A percentile compares a stretch with the other conserved stretches of the same genome.
Conservation (phyloP, 2,113 vertebrate species). For the Cynocephalus volans region DNA sequence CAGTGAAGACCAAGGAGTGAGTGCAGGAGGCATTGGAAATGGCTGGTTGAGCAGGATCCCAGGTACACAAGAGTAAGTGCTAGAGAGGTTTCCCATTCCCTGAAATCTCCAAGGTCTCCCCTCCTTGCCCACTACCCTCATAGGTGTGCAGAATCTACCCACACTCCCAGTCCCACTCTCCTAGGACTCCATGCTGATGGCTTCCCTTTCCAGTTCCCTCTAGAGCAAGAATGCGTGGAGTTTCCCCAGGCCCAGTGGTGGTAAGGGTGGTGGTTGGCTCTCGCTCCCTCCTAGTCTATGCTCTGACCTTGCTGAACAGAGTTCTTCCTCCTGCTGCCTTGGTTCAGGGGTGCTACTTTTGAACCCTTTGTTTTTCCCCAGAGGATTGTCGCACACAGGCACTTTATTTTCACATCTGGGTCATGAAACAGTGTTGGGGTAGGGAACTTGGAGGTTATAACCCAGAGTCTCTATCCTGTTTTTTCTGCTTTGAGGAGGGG, state of each 20-base stretch:
- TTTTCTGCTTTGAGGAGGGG: neutral
- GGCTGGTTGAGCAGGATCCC: accelerated
- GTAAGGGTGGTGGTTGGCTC: neutral
- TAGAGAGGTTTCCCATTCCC: neutral
- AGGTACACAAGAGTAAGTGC: neutral
- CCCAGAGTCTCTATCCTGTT: neutral
- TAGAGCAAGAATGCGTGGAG: neutral
- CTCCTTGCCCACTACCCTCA: neutral
- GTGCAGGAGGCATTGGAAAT: neutral
- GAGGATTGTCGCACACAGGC: neutral
- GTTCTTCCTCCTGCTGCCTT: neutral
- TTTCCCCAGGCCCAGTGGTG: neutral
- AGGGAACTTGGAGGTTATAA: neutral
- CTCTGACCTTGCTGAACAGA: neutral
- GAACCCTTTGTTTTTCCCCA: accelerated
- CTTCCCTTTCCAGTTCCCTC: neutral
- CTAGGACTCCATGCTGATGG: neutral
- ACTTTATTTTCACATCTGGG: neutral
- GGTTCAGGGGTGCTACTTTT: neutral
- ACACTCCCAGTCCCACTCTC: accelerated
- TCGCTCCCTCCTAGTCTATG: neutral
- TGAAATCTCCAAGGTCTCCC: neutral
- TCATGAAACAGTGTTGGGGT: neutral
- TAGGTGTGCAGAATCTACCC: neutral
- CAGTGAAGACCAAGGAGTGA: neutral